A percentile compares a stretch with the other conserved stretches of the same genome.
phyloP scores from a whole-genome alignment of 2,888 invertebrate genomes.

The Acrobasis consociella region DNA sequence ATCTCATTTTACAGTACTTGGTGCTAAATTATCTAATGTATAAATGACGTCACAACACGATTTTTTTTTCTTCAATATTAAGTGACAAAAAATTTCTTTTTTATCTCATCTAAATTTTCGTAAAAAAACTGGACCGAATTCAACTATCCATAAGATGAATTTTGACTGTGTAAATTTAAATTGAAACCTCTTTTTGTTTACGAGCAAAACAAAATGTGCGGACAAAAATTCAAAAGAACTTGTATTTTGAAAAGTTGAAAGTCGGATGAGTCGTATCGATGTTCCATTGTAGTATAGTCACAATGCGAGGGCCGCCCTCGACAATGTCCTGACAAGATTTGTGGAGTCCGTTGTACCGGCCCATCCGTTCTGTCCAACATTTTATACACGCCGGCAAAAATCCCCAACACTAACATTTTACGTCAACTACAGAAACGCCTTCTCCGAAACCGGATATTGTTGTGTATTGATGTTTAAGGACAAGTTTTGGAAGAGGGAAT shows the following conservation, averaged over 20 bases:
- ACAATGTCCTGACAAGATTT: constrained; percentile 31
- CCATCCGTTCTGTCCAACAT: constrained; percentile 21
- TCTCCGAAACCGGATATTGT: background rate
- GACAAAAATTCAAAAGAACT: background rate
- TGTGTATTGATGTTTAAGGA: background rate
- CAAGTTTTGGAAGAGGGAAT: background rate
- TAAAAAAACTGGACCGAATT: too few relatives aligned
- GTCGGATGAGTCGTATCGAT: constrained; percentile 7
- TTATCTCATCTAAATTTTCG: too few relatives aligned
- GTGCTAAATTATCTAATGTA: too few relatives aligned
- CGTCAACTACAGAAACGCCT: constrained; percentile 13
- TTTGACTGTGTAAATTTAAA: background rate
- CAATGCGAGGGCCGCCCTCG: constrained; percentile 23
- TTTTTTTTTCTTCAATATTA: too few relatives aligned
- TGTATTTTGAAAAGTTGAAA: constrained; percentile 13
- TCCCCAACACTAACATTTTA: background rate
- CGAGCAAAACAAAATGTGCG: background rate
- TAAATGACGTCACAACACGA: too few relatives aligned
- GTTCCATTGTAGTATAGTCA: constrained; percentile 19
- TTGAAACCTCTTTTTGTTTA: background rate
- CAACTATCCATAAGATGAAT: background rate
- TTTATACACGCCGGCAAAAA: constrained; percentile 17
- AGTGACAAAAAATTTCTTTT: too few relatives aligned
- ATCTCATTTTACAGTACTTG: too few relatives aligned
- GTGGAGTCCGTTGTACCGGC: constrained; percentile 21